Evolutionary conservation across 2,113 vertebrate species (phyloP).

Genomic region (Riparia riparia): DNA sequence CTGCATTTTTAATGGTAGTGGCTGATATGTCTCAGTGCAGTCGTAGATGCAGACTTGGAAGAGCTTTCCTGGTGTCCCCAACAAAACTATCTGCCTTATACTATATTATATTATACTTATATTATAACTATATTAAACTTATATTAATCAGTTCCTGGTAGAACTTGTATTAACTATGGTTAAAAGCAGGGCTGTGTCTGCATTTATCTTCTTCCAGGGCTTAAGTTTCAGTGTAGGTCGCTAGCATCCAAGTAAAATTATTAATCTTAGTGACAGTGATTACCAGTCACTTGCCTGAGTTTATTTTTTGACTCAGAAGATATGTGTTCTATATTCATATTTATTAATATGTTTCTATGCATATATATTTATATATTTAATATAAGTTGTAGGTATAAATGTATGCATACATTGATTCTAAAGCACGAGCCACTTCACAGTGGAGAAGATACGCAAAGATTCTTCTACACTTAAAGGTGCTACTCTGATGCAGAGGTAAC

Average conservation of each 20-base stretch:
- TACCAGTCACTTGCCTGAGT: background rate
- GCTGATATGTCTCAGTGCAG: background rate
- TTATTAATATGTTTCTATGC: background rate
- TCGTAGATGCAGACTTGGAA: background rate
- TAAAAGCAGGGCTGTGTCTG: background rate
- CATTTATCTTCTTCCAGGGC: background rate
- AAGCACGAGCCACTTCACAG: background rate
- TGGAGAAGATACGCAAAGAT: background rate
- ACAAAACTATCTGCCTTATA: background rate
- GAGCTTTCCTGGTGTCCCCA: background rate
- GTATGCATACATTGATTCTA: background rate
- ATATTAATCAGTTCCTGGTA: background rate
- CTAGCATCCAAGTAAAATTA: background rate
- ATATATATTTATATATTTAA: background rate
- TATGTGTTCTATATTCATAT: background rate
- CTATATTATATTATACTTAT: background rate
- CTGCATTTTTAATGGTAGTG: background rate
- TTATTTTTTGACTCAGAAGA: background rate
- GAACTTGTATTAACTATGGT: background rate
- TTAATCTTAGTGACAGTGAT: background rate
- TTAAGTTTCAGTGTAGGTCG: background rate
- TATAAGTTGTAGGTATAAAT: background rate
- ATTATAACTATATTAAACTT: background rate
- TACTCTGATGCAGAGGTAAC: background rate
- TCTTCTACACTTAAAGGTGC: background rate